Base-by-base conservation (phyloP, 2,888 invertebrate species). In the Caenorhabditis japonica region DNA sequence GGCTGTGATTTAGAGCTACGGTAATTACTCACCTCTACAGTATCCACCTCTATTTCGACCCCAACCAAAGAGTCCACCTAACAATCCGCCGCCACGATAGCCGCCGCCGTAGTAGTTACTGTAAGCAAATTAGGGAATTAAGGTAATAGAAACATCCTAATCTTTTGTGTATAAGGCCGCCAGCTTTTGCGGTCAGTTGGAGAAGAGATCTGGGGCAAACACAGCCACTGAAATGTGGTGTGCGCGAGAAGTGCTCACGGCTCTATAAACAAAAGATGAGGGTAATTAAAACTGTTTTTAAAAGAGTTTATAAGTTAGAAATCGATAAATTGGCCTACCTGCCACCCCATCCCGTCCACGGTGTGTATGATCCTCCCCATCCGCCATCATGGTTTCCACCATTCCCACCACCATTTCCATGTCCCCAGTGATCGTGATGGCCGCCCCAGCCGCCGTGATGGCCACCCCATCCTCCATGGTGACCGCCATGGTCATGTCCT, bases 81-180 rank as follows among this genome's bases (percentile, higher is more conserved):
- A 25, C 4, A 61, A 15, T 1, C 61, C 61, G 8, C 13, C 19
- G n/a, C 61, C 44, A 15, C 60, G 38, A 7, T n/a, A n/a, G n/a
- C 60, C 49, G n/a, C 61, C 52, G 7, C 61, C 59, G 17, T 52
- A 61, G 25, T 61, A 61, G n/a, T n/a, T n/a, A n/a, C n/a, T n/a
- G n/a, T n/a, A n/a, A n/a, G n/a, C n/a, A n/a, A n/a, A n/a, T n/a
- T n/a, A n/a, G n/a, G n/a, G 5, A 34, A 12, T 47, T 19, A n/a
- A 43, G 19, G 19, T 15, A 4, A 43, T 8, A n/a, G 15, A 17
- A 17, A 8, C 10, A n/a, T 8, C n/a, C 19, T 19, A 8, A 43
- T 8, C 30, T n/a, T n/a, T n/a, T n/a, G n/a, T n/a, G n/a, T n/a
- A n/a, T n/a, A n/a, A n/a, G n/a, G n/a, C n/a, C n/a, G n/a, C n/a